A percentile compares a stretch with the other conserved stretches of the same genome.
Conservation (phyloP, 2,888 invertebrate genomes). For the Bellardia pandia region DNA sequence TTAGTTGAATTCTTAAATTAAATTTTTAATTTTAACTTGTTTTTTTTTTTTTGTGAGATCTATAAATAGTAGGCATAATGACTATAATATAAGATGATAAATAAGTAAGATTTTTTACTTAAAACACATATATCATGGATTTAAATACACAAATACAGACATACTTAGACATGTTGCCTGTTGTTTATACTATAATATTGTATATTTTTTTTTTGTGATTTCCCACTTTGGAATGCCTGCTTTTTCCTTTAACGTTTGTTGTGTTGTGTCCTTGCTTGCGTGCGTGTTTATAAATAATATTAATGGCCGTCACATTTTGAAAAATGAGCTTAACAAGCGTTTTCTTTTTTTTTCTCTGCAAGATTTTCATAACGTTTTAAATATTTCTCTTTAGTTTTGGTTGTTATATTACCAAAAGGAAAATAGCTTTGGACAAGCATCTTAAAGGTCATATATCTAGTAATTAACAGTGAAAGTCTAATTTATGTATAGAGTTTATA, state of each 20-base stretch:
- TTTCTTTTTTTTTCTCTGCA: constrained; percentile 15
- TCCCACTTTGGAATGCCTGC: background rate
- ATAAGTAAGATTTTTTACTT: constrained; percentile 16
- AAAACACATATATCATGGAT: constrained; percentile 2
- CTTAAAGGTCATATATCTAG: constrained; percentile 52
- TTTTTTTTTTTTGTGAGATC: background rate
- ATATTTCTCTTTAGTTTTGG: constrained; percentile 2
- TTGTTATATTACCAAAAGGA: constrained; percentile 23
- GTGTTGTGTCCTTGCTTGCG: constrained; percentile 40
- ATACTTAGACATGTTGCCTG: background rate
- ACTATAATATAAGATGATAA: background rate
- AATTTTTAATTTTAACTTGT: background rate
- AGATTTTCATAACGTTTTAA: constrained; percentile 40
- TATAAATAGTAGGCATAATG: background rate
- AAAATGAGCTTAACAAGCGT: constrained; percentile 50
- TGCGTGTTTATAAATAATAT: constrained; percentile 66
- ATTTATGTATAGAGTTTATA: constrained; percentile 35
- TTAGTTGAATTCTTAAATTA: background rate
- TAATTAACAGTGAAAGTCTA: constrained; percentile 60
- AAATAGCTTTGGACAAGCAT: constrained; percentile 17
- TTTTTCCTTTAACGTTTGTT: constrained; percentile 1
- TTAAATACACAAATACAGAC: background rate
- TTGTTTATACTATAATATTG: background rate
- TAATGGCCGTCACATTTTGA: constrained; percentile 56
- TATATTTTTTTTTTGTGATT: background rate